Evolutionary conservation across 2,888 invertebrate genomes (phyloP).

Genomic region (Blastobasis adustella): DNA sequence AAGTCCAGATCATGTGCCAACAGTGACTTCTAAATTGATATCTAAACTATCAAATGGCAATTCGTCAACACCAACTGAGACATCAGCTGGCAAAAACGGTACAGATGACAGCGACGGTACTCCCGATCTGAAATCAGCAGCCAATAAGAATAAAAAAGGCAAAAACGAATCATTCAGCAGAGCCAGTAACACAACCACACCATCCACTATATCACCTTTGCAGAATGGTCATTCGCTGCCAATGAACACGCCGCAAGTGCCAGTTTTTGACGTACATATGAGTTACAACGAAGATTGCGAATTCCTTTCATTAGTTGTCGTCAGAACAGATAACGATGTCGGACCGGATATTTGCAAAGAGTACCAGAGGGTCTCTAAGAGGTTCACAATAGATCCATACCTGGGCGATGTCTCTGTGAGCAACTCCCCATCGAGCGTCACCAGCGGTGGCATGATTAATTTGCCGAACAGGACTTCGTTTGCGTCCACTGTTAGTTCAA

Average conservation of each 20-base stretch:
- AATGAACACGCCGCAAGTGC: conserved; percentile 51
- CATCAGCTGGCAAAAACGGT: conserved; percentile 23
- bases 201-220: conserved; percentile 65
- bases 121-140: conserved; percentile 53
- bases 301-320: conserved; percentile 58
- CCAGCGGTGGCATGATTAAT: conserved; percentile 59
- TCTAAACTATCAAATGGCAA: conserved; percentile 65
- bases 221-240: conserved; percentile 64
- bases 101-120: conserved; percentile 48
- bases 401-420: conserved; percentile 57
- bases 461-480: conserved; percentile 60
- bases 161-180: conserved; percentile 54
- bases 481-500: conserved; percentile 58
- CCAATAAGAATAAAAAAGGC: conserved; percentile 38
- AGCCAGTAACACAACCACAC: conserved; percentile 57
- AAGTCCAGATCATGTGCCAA: conserved; percentile 52
- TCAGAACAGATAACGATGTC: conserved; percentile 60
- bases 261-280: conserved; percentile 60
- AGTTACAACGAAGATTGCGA: conserved; percentile 64
- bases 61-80: conserved; percentile 61
- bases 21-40: conserved; percentile 54
- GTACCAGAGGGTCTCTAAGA: conserved; percentile 63
- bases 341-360: conserved; percentile 67
- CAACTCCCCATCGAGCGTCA: conserved; percentile 65
- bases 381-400: conserved; percentile 64